Evolutionary conservation across 1,140 invertebrate genomes (phyloP).

Genomic region (Trypoxylus dichotomus): DNA sequence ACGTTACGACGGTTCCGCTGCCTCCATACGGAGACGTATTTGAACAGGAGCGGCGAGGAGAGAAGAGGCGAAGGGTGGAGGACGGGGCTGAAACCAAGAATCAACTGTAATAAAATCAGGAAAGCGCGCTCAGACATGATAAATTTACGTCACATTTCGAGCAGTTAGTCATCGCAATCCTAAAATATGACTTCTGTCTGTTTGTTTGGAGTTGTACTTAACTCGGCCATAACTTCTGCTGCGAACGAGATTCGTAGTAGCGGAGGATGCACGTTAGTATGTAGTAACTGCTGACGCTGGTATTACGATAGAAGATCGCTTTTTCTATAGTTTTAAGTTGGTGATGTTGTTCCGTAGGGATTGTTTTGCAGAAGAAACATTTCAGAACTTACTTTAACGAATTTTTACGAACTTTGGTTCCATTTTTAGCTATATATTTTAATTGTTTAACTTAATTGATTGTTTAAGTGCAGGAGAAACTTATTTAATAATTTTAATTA

Average conservation of each 20-base stretch:
- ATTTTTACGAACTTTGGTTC: too few species aligned
- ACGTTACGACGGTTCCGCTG: background rate
- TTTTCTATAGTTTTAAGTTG: too few species aligned
- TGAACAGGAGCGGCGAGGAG: background rate
- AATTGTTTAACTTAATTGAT: too few species aligned
- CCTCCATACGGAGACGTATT: background rate
- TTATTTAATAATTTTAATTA: too few species aligned
- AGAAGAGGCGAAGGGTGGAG: too few species aligned
- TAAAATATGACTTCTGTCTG: constrained; percentile 48
- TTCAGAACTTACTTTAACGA: too few species aligned
- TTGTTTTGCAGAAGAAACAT: too few species aligned
- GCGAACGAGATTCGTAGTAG: background rate
- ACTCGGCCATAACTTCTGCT: constrained; percentile 42
- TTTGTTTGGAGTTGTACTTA: constrained; percentile 48
- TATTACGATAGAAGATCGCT: too few species aligned
- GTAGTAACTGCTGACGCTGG: too few species aligned
- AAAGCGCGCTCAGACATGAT: constrained; percentile 39
- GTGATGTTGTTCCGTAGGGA: too few species aligned
- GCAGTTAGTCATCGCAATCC: constrained; percentile 47
- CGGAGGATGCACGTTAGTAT: background rate
- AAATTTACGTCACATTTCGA: constrained; percentile 45
- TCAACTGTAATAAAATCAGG: constrained; percentile 35
- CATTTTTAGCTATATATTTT: too few species aligned
- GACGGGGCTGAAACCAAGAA: constrained; percentile 30
- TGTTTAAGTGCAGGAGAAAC: too few species aligned